Evolutionary conservation across 1,140 invertebrate species (phyloP).

Genomic region (Ceratina japonica): DNA sequence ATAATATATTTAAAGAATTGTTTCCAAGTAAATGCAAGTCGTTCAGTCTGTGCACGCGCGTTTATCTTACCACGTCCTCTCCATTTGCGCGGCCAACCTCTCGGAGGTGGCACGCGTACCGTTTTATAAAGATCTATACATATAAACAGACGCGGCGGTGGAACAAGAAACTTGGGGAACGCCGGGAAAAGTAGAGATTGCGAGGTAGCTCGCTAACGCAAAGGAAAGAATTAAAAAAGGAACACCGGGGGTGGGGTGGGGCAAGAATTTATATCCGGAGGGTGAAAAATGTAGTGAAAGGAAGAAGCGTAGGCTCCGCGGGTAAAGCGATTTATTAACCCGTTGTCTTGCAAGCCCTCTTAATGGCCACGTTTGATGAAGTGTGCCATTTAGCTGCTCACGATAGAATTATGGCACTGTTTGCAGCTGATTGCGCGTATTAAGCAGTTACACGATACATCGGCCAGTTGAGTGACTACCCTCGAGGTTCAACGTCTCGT

Average conservation of each 20-base stretch:
- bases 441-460: too few species aligned
- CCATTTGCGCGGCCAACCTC: neutral
- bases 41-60: neutral
- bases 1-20: too few species aligned
- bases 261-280: neutral
- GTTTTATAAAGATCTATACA: slow-evolving; percentile 23
- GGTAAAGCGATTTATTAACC: slow-evolving; percentile 17
- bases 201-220: neutral
- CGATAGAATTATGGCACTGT: neutral
- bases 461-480: too few species aligned
- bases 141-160: neutral
- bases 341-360: neutral
- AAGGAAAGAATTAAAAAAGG: too few species aligned
- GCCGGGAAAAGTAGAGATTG: neutral
- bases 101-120: neutral
- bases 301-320: neutral
- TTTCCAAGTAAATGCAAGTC: too few species aligned
- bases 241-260: neutral
- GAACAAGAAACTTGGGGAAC: neutral
- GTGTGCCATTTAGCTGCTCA: neutral
- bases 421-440: neutral
- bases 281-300: neutral
- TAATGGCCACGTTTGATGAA: slow-evolving; percentile 1
- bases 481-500: too few species aligned
- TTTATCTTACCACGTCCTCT: slow-evolving; percentile 16